These are phyloP conservation scores for Desoria tigrina DNA, from an alignment of 2,888 invertebrate species.

Conservation along the genomic window DNA sequence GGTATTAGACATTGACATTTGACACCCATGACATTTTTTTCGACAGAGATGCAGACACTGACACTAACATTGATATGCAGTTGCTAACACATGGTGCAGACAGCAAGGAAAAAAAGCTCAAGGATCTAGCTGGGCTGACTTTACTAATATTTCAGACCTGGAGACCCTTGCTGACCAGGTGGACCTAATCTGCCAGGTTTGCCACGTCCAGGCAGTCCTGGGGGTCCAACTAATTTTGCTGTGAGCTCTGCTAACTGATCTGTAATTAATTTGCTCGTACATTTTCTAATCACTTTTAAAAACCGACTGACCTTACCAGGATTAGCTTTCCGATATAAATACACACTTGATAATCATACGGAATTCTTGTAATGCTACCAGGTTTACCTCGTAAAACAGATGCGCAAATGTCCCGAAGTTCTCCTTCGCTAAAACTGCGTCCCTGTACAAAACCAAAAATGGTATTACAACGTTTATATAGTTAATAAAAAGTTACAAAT, in stretches of 20 bases:
- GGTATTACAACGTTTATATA: neutral
- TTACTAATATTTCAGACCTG: slow-evolving; percentile 60
- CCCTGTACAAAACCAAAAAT: slow-evolving; percentile 60
- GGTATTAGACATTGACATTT: slow-evolving; percentile 1
- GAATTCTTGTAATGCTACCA: neutral
- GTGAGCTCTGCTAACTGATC: slow-evolving; percentile 74
- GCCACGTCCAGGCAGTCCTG: slow-evolving; percentile 68
- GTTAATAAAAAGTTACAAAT: slow-evolving; percentile 5
- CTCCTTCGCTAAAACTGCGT: slow-evolving; percentile 68
- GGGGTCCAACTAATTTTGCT: slow-evolving; percentile 65
- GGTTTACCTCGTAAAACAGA: slow-evolving; percentile 72
- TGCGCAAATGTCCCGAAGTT: slow-evolving; percentile 78
- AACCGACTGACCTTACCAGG: neutral
- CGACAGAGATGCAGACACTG: slow-evolving; percentile 2
- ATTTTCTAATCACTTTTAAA: too few relatives aligned
- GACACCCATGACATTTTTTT: neutral
- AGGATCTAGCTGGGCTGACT: neutral
- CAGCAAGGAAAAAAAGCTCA: slow-evolving; percentile 5
- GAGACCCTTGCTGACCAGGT: slow-evolving; percentile 69
- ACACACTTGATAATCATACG: too few relatives aligned
- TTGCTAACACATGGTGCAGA: neutral
- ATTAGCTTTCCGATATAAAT: neutral
- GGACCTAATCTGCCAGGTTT: slow-evolving; percentile 70
- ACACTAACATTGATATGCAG: neutral
- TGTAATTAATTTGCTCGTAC: slow-evolving; percentile 55